Conservation (phyloP, 2,888 invertebrate genomes). For the Nezara viridula region DNA sequence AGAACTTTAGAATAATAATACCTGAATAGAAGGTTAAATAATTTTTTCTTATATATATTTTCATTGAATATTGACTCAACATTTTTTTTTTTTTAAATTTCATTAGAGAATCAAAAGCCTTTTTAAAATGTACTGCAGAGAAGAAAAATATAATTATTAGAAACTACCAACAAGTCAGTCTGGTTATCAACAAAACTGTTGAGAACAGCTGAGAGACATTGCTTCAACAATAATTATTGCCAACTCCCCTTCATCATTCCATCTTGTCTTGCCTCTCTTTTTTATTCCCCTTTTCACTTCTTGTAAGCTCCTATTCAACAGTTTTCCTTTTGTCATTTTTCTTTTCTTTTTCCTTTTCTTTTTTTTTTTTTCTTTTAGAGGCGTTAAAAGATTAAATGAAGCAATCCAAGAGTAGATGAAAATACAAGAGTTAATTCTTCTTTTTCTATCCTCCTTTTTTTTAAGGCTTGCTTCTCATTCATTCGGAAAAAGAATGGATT, state of each 20-base stretch:
- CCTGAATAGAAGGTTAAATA: too few relatives aligned
- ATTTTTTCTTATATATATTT: too few relatives aligned
- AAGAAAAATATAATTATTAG: too few relatives aligned
- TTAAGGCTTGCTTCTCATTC: background rate
- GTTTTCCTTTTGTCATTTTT: slow-evolving; percentile 35
- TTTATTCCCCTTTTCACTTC: slow-evolving; percentile 9
- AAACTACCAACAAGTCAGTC: background rate
- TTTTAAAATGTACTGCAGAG: too few relatives aligned
- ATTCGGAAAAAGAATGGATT: background rate
- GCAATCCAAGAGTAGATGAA: slow-evolving; percentile 44
- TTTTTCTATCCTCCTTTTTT: background rate
- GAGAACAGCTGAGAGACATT: background rate
- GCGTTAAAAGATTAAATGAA: slow-evolving; percentile 48
- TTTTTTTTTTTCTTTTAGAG: background rate
- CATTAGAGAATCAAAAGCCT: too few relatives aligned
- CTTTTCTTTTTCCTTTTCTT: background rate
- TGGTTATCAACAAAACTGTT: background rate
- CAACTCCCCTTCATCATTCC: background rate
- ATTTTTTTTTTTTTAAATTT: too few relatives aligned
- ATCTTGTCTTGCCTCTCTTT: background rate
- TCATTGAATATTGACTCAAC: too few relatives aligned
- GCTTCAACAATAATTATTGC: background rate
- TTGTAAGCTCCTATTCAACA: slow-evolving; percentile 48
- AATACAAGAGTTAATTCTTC: slow-evolving; percentile 36
- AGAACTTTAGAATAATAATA: too few relatives aligned